phyloP scores from a whole-genome alignment of 2,888 invertebrate species.

The Microplitis deprimator region DNA sequence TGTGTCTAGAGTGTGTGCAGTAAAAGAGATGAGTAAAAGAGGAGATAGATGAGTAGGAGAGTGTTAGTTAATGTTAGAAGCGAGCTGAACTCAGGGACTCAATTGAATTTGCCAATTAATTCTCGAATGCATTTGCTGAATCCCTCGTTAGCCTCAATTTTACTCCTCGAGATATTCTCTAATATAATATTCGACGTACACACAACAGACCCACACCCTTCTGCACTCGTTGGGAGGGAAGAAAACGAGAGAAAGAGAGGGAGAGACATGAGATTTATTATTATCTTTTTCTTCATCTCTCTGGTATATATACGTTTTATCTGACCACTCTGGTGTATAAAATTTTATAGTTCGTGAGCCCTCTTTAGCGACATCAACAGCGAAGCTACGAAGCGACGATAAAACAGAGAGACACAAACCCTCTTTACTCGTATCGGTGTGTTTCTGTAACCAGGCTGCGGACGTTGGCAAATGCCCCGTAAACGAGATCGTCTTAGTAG shows the following conservation, averaged over 20 bases:
- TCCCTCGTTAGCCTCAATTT: constrained; percentile 30
- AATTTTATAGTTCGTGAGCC: too few relatives aligned
- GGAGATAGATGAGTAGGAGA: neutral
- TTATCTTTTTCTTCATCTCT: neutral
- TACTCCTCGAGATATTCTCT: constrained; percentile 28
- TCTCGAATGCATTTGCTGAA: constrained; percentile 29
- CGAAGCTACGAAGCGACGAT: neutral
- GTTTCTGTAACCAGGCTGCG: neutral
- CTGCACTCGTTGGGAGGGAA: neutral
- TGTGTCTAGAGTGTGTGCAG: constrained; percentile 11
- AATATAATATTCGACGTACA: constrained; percentile 25
- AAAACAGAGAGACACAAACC: neutral
- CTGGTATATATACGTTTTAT: too few relatives aligned
- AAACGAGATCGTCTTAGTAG: constrained; percentile 13
- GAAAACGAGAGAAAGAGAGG: neutral
- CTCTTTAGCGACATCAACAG: too few relatives aligned
- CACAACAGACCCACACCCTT: neutral
- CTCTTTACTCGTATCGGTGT: neutral
- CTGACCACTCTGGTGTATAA: too few relatives aligned
- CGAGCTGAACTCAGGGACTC: constrained; percentile 21
- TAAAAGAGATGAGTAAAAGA: neutral
- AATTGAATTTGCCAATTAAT: constrained; percentile 31
- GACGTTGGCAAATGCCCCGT: neutral
- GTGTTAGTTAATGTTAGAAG: constrained; percentile 19
- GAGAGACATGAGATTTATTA: neutral